Evolutionary conservation across 2,888 invertebrate species (phyloP), one percentile per base, ranked within the genome.

Genomic region (Rhodophaea formosa): DNA sequence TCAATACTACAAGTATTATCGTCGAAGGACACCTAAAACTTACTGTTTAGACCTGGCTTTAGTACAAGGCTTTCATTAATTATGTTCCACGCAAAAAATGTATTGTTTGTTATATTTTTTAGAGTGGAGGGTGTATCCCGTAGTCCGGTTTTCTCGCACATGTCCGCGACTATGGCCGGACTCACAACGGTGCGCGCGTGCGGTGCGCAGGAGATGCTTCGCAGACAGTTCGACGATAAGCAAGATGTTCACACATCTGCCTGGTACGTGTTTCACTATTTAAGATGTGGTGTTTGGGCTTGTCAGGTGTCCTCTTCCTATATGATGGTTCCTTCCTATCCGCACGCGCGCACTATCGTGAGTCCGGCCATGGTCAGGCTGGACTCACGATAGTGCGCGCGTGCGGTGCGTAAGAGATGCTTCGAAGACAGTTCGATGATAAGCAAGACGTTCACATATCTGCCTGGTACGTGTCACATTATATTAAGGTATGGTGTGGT

Each of bases 131-230:
- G 91, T 17, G 77, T 91, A 91, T 94, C 95, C 5, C 92, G 95
- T 63, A 96, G 96, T 70, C 97, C 97, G 0, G 95, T 97, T 14
- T 97, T 96, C 81, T 95, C 96, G 0, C 96, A 97, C 79, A 93
- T 97, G 59, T 94, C 95, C 52, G 94, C 96, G n/a, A 94, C 95
- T 0, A 89, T 97, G 75, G 91, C 94, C 62, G 97, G 97, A 0
- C 86, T 97, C 39, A 89, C 93, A 23, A 96, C 96, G 3, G 95
- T 97, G 60, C 92, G 97, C 62, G 94, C 96, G 1, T 94, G 93
- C 63, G 87, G 89, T 46, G 95, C 94, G 0, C 93, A 96, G 80
- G 80, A 90, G 3, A 92, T 94, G 83, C 93, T 97, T 61, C 88
- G 91, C n/a, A 84, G 87, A 61, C 94, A 95, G 72, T 95, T 95